These are phyloP conservation scores for Branchipolynoe longqiensis DNA, from an alignment of 2,888 invertebrate species.

Conservation along the genomic window DNA sequence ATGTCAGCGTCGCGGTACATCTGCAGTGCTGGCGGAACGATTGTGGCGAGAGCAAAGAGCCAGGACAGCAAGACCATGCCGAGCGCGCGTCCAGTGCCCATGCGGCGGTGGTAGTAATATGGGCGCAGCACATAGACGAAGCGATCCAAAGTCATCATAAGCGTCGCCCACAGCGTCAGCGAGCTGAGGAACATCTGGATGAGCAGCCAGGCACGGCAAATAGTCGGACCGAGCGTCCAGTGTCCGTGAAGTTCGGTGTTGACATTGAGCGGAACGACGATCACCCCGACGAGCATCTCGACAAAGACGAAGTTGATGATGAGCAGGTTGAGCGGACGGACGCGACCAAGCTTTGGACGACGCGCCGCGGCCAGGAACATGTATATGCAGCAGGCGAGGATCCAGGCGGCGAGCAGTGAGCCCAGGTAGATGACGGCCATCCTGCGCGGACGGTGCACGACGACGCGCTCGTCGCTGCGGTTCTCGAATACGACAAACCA, in stretches of 20 bases:
- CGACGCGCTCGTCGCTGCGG: conserved; percentile 18
- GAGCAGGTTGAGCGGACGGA: conserved; percentile 48
- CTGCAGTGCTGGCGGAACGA: conserved; percentile 51
- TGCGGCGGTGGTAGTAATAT: conserved; percentile 34
- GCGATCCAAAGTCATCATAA: conserved; percentile 61
- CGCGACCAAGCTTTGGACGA: conserved; percentile 13
- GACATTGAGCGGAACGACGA: conserved; percentile 62
- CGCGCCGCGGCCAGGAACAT: conserved; percentile 56
- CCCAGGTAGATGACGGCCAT: conserved; percentile 58
- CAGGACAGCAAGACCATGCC: conserved; percentile 35
- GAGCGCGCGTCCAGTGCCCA: conserved; percentile 39
- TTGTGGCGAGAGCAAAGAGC: conserved; percentile 37
- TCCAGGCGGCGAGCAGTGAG: conserved; percentile 61
- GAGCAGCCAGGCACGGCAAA: conserved; percentile 62
- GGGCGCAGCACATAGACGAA: conserved; percentile 60
- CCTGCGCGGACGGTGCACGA: conserved; percentile 56
- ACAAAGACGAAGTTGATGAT: conserved; percentile 60
- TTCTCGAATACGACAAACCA: conserved; percentile 60
- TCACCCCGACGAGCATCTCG: conserved; percentile 58
- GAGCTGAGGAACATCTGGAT: conserved; percentile 59
- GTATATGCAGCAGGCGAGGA: conserved; percentile 40
- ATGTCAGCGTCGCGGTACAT: conserved; percentile 56
- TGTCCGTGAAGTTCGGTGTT: conserved; percentile 60
- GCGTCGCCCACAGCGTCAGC: conserved; percentile 60
- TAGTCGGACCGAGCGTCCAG: conserved; percentile 59